Percentiles rank a stretch among this genome's conserved stretches.
phyloP scores from a whole-genome alignment of 2,113 vertebrate genomes.

The Mus pahari region DNA sequence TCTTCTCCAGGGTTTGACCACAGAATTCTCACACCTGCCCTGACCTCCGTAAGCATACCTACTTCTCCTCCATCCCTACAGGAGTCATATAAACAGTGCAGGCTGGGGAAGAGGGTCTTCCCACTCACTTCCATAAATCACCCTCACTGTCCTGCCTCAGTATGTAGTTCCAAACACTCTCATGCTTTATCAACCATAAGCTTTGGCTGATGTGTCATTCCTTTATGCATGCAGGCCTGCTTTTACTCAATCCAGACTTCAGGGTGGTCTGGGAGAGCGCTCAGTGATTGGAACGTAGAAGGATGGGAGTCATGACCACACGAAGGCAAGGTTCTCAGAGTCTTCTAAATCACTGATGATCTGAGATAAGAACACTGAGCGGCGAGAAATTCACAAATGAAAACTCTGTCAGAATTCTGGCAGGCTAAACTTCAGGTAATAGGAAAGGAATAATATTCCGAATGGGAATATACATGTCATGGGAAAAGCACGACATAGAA shows the following conservation, averaged over 20 bases:
- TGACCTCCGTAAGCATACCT: background rate
- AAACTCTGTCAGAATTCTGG: background rate
- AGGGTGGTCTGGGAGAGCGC: background rate
- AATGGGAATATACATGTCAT: background rate
- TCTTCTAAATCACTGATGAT: background rate
- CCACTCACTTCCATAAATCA: background rate
- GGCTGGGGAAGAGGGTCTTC: background rate
- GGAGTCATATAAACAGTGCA: background rate
- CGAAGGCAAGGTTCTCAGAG: background rate
- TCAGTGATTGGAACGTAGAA: background rate
- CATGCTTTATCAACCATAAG: background rate
- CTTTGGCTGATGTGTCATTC: background rate
- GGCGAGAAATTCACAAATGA: background rate
- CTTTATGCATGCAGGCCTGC: background rate
- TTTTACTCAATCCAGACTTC: conserved; percentile 20
- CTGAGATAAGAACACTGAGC: background rate
- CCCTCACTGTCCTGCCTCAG: background rate
- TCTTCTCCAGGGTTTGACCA: background rate
- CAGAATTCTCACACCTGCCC: background rate
- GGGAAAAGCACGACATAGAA: background rate
- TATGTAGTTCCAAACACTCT: conserved; percentile 44
- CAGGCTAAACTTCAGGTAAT: background rate
- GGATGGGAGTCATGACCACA: background rate
- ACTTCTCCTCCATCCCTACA: background rate
- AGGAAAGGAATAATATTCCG: background rate